Conservation (phyloP, 1,140 invertebrate genomes). For the Neoseiulus cucumeris region DNA sequence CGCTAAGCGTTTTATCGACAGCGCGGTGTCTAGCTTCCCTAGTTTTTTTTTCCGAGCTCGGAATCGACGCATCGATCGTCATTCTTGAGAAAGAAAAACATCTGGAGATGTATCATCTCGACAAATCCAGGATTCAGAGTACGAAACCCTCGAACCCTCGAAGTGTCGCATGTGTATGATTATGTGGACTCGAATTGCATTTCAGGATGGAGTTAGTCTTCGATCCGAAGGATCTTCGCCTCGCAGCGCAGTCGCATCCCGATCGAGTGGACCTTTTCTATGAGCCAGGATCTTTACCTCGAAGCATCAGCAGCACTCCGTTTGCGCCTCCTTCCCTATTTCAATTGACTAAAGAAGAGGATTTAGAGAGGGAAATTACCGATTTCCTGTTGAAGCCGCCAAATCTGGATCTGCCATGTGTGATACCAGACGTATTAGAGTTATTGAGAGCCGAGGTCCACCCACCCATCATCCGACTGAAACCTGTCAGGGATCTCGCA, state of each 20-base stretch:
- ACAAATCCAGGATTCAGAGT: too few species aligned
- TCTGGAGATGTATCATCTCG: too few species aligned
- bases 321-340: constrained; percentile 37
- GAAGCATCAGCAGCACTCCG: constrained; percentile 18
- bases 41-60: too few species aligned
- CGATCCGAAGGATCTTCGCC: not conserved
- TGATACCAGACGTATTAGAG: constrained; percentile 33
- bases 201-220: constrained; percentile 4
- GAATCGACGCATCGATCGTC: too few species aligned
- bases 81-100: too few species aligned
- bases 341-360: constrained; percentile 20
- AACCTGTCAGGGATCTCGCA: constrained; percentile 44
- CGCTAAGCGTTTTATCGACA: too few species aligned
- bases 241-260: not conserved
- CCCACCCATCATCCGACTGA: constrained; percentile 24
- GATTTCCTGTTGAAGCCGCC: constrained; percentile 39
- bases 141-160: too few species aligned
- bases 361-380: constrained; percentile 35
- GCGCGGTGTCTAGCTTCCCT: too few species aligned
- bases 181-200: too few species aligned
- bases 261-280: not conserved
- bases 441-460: constrained; percentile 21
- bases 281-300: not conserved
- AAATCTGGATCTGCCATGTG: constrained; percentile 37
- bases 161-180: too few species aligned